Base-by-base conservation (phyloP, 2,113 vertebrate genomes). In the Lutjanus erythropterus region DNA sequence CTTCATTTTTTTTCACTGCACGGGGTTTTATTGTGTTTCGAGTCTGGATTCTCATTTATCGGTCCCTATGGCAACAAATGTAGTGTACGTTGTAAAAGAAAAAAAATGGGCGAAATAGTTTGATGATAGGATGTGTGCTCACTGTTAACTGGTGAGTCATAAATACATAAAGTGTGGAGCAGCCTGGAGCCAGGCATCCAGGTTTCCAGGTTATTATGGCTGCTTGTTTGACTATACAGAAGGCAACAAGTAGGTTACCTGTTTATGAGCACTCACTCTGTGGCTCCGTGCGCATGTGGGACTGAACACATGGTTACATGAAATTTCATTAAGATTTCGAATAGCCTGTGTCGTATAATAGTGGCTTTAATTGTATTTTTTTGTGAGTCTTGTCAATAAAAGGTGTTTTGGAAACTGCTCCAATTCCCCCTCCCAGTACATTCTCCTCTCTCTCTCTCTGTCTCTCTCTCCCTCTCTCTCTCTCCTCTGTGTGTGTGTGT, bases 191-290 rank as follows among this genome's bases (percentile, higher is more conserved):
- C 25, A 25, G 11, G 61, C 1, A 66, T 50, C 15, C 9, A 39
- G 53, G 59, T 52, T 76, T 75, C 56, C 77, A 71, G 59, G 60
- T 81, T 77, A 60, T 81, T 77, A 60, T 73, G 10, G 44, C 42
- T 42, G 29, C 25, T 56, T 49, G 52, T 71, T 44, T 72, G 44
- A 52, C 61, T 35, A 49, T 4, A 15, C 74, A 62, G 18, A 39
- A 69, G 52, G 59, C 85, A 89, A 84, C 84, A 86, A 79, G 75
- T 83, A 75, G 60, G 56, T 19, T 23, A 71, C 55, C n/a, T 29
- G 65, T 35, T 73, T 3, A 41, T 21, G 10, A 50, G n/a, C 18
- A 29, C 3, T 11, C 15, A 29, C 3, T 37, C n/a, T n/a, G n/a
- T 5, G 9, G 25, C 62, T 27, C 50, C 16, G 44, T 14, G 39